These are phyloP conservation scores for Chesias legatella DNA, from an alignment of 2,888 invertebrate genomes.

Conservation along the genomic window DNA sequence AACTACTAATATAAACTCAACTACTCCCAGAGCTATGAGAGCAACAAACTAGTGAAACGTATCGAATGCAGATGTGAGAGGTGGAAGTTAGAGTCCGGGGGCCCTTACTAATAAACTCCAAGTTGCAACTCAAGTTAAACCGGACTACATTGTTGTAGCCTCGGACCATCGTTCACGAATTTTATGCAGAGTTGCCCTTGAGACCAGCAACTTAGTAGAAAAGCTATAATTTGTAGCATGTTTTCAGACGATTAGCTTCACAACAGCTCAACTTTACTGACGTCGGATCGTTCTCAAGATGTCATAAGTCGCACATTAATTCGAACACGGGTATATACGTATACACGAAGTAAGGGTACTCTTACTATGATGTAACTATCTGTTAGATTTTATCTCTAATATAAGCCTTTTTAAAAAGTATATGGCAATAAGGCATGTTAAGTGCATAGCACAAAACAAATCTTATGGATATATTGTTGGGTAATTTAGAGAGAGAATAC, in stretches of 20 bases:
- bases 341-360: too few species aligned
- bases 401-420: too few species aligned
- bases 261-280: neutral
- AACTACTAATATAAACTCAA: too few species aligned
- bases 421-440: too few species aligned
- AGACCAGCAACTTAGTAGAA: neutral
- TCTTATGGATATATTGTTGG: conserved; percentile 29
- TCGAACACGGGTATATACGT: too few species aligned
- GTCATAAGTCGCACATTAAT: too few species aligned
- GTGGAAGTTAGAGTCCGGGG: conserved; percentile 15
- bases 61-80: conserved; percentile 19
- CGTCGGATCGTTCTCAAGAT: too few species aligned
- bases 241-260: neutral
- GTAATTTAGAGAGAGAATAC: conserved; percentile 52
- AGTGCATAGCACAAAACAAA: too few species aligned
- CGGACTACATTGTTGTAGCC: conserved; percentile 7
- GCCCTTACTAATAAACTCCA: conserved; percentile 16
- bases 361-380: too few species aligned
- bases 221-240: neutral
- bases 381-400: too few species aligned
- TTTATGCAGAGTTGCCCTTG: conserved; percentile 1
- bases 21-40: conserved; percentile 1
- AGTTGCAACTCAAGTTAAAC: conserved; percentile 13
- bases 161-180: conserved; percentile 5
- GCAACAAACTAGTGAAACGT: conserved; percentile 16